phyloP scores from a whole-genome alignment of 64 coral and sea anemone species.

The Actinia tenebrosa region DNA sequence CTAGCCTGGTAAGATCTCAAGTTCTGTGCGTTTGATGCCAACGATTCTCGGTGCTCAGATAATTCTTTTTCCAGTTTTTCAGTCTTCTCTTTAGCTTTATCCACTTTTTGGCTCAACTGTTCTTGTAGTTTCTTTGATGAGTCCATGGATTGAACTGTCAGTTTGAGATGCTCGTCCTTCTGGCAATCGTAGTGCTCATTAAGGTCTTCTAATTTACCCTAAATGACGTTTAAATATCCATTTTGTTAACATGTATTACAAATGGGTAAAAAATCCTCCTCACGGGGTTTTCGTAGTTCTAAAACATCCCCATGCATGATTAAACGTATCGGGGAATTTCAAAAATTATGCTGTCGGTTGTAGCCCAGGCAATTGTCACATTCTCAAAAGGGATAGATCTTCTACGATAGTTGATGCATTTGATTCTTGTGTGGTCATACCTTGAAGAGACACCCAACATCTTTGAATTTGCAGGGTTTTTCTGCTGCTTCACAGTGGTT shows the following conservation, averaged over 20 bases:
- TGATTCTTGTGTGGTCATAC: not conserved
- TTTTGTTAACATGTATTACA: not conserved
- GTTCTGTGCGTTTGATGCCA: slow-evolving; percentile 4
- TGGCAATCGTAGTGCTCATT: too few species aligned
- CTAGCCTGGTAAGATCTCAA: slow-evolving; percentile 19
- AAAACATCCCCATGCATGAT: too few species aligned
- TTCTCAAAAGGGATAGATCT: too few species aligned
- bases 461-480: slow-evolving; percentile 30
- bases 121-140: not conserved
- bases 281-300: too few species aligned
- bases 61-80: not conserved
- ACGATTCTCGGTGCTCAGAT: slow-evolving; percentile 25
- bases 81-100: slow-evolving; percentile 8
- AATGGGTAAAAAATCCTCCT: too few species aligned
- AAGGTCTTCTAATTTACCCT: slow-evolving; percentile 27
- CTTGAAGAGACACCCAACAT: slow-evolving; percentile 34
- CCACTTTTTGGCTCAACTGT: not conserved
- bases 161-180: slow-evolving; percentile 33
- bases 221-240: not conserved
- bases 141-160: slow-evolving; percentile 6
- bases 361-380: too few species aligned
- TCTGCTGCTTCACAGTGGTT: slow-evolving; percentile 28
- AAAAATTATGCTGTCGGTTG: too few species aligned
- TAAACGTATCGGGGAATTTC: too few species aligned
- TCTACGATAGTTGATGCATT: too few species aligned